Percentiles rank a stretch among this genome's conserved stretches.
Evolutionary conservation across 2,797 vertebrate species (phyloP).

Genomic region (Poeciliopsis paucimaculata): DNA sequence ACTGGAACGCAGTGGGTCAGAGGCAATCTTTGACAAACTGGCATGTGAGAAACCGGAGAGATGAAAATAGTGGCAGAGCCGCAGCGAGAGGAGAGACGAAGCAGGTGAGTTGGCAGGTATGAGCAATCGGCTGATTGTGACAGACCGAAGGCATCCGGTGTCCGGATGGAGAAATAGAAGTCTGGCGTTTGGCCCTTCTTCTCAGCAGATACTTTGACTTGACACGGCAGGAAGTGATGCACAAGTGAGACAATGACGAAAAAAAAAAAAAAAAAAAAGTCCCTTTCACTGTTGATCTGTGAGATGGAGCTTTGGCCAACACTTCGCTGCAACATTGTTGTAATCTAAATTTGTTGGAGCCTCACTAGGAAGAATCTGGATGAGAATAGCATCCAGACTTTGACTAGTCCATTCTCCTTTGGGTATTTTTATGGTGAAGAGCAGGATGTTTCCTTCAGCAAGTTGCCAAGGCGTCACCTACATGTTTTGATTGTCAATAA

Average conservation of each 20-base stretch:
- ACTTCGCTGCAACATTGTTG: background rate
- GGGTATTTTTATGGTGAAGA: background rate
- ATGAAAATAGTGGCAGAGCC: background rate
- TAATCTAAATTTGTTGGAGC: background rate
- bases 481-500: too few species aligned
- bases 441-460: background rate
- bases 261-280: background rate
- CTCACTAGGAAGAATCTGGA: background rate
- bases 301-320: background rate
- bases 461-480: background rate
- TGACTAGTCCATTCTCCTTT: background rate
- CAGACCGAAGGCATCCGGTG: constrained; percentile 16
- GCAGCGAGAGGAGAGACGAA: background rate
- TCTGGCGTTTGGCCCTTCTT: constrained; percentile 1
- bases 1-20: constrained; percentile 11
- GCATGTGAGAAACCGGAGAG: constrained; percentile 3
- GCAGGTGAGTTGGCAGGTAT: constrained; percentile 12
- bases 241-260: background rate
- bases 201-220: constrained; percentile 1
- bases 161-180: background rate
- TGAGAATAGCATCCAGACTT: background rate
- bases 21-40: constrained; percentile 26
- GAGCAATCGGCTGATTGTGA: background rate
- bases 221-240: background rate
- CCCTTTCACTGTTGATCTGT: background rate